Conservation (phyloP, 2,113 vertebrate genomes). For the Tapirus terrestris region DNA sequence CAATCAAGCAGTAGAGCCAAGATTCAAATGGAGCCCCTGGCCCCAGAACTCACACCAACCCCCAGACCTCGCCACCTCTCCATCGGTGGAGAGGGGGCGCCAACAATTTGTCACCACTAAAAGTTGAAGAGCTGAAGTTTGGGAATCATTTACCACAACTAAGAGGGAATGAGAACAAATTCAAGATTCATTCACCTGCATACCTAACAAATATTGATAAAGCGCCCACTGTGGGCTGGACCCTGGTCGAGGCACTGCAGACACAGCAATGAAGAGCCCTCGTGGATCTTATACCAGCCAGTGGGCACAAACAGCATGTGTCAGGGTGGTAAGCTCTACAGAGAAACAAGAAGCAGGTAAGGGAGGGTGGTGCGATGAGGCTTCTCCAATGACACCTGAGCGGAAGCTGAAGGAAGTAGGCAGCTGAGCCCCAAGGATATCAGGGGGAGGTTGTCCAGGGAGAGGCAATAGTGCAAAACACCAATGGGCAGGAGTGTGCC, state of each 20-base stretch:
- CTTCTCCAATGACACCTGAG: too few relatives aligned
- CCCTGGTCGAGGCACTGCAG: too few relatives aligned
- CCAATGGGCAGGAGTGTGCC: accelerated
- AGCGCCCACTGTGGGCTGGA: background rate
- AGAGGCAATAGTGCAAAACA: background rate
- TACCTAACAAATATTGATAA: accelerated
- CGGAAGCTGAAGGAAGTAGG: background rate
- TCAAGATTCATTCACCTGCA: background rate
- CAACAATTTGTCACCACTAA: too few relatives aligned
- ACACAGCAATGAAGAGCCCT: background rate
- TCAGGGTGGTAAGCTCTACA: accelerated
- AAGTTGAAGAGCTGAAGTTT: accelerated
- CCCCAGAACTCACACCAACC: background rate
- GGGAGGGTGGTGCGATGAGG: background rate
- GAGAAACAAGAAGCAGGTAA: background rate
- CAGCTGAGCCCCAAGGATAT: background rate
- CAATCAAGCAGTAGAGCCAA: background rate
- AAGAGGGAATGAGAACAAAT: background rate
- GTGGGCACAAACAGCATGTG: accelerated
- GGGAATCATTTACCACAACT: too few relatives aligned
- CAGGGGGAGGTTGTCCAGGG: background rate
- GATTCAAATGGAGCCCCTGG: background rate
- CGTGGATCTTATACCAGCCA: accelerated
- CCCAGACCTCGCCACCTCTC: background rate
- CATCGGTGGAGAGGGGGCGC: background rate